Percentiles rank a stretch among this genome's conserved stretches.
Evolutionary conservation across 1,140 invertebrate genomes (phyloP).

Genomic region (Sarcophaga bullata): DNA sequence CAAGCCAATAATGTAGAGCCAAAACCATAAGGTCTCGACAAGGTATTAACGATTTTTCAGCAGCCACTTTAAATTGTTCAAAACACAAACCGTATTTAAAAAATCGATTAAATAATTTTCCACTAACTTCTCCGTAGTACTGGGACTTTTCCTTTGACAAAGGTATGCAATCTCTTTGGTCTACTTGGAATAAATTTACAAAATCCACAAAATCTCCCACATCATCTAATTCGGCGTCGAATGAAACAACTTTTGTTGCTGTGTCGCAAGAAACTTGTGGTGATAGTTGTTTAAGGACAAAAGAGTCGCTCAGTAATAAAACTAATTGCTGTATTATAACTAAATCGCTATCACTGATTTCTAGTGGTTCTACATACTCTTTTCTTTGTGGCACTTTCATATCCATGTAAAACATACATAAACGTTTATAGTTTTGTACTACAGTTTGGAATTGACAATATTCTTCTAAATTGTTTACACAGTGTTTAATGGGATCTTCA

Average conservation of each 20-base stretch:
- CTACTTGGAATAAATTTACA: constrained; percentile 57
- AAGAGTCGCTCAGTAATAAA: constrained; percentile 48
- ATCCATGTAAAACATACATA: constrained; percentile 55
- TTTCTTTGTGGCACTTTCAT: constrained; percentile 26
- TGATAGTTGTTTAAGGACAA: background rate
- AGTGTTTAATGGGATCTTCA: background rate
- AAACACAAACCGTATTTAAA: constrained; percentile 52
- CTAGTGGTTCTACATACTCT: constrained; percentile 50
- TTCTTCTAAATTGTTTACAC: constrained; percentile 12
- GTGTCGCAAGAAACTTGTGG: background rate
- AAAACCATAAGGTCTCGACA: constrained; percentile 57
- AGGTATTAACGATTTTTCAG: constrained; percentile 48
- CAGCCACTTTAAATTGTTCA: constrained; percentile 56
- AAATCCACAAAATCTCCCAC: constrained; percentile 60
- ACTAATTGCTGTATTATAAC: constrained; percentile 62
- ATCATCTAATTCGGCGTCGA: constrained; percentile 38
- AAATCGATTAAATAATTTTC: constrained; percentile 55
- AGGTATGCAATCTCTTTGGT: constrained; percentile 47
- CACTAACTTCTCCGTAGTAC: constrained; percentile 55
- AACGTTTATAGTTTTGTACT: constrained; percentile 56
- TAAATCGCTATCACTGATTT: constrained; percentile 57
- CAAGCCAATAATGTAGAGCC: constrained; percentile 61
- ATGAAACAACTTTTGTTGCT: constrained; percentile 28
- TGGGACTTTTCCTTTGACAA: constrained; percentile 48
- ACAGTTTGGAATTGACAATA: constrained; percentile 37